Evolutionary conservation across 2,888 invertebrate species (phyloP).

Genomic region (Allygus modestus): DNA sequence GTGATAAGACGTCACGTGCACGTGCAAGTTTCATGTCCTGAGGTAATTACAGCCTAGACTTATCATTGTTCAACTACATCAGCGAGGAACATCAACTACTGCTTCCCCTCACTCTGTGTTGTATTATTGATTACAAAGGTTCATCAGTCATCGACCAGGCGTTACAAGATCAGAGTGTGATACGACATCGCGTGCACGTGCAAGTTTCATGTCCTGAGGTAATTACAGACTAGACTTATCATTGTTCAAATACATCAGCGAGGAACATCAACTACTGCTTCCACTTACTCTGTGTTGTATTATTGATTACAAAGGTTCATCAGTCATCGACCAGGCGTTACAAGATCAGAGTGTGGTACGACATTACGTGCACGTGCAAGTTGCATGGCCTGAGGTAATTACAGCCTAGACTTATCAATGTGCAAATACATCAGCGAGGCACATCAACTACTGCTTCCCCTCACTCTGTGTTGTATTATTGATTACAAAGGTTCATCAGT

Average conservation of each 20-base stretch:
- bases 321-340: not conserved
- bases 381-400: not conserved
- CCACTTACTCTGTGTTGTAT: not conserved
- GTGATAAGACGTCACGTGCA: slow-evolving; percentile 10
- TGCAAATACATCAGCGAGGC: slow-evolving; percentile 15
- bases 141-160: not conserved
- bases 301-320: slow-evolving; percentile 27
- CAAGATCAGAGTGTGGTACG: slow-evolving; percentile 2
- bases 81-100: not conserved
- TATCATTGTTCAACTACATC: slow-evolving; percentile 28
- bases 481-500: slow-evolving; percentile 27
- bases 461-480: slow-evolving; percentile 9
- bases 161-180: not conserved
- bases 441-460: not conserved
- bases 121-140: slow-evolving; percentile 23
- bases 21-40: not conserved
- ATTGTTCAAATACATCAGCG: slow-evolving; percentile 13
- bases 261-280: not conserved
- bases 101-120: not conserved
- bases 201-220: not conserved
- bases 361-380: slow-evolving; percentile 1
- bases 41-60: slow-evolving; percentile 17
- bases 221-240: slow-evolving; percentile 23
- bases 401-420: slow-evolving; percentile 29
- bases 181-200: slow-evolving; percentile 6